A percentile compares a stretch with the other conserved stretches of the same genome.
phyloP scores from a whole-genome alignment of 2,888 invertebrate species.

The Lampropteryx suffumata region DNA sequence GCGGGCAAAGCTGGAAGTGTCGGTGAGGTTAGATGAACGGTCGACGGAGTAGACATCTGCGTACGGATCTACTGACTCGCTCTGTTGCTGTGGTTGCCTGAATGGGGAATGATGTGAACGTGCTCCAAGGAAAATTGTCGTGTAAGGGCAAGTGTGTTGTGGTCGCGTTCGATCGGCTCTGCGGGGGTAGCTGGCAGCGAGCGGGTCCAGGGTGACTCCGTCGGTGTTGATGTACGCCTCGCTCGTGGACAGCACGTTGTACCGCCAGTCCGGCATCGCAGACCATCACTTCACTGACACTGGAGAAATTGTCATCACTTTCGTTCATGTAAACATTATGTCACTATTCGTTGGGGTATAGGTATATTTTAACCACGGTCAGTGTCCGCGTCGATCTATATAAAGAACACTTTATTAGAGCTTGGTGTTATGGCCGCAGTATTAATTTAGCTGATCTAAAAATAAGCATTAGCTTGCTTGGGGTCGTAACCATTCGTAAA shows the following conservation, averaged over 20 bases:
- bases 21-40: slow-evolving; percentile 74
- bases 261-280: slow-evolving; percentile 81
- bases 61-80: slow-evolving; percentile 69
- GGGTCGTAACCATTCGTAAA: slow-evolving; percentile 15
- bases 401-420: slow-evolving; percentile 42
- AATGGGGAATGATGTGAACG: slow-evolving; percentile 60
- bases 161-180: slow-evolving; percentile 78
- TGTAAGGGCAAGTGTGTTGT: slow-evolving; percentile 74
- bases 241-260: slow-evolving; percentile 80
- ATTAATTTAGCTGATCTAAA: slow-evolving; percentile 27
- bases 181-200: slow-evolving; percentile 78
- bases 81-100: slow-evolving; percentile 61
- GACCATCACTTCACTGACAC: slow-evolving; percentile 64
- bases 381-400: slow-evolving; percentile 63
- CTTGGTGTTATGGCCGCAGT: slow-evolving; percentile 32
- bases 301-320: slow-evolving; percentile 45
- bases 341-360: slow-evolving; percentile 39
- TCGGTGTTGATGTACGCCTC: slow-evolving; percentile 74
- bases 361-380: slow-evolving; percentile 51
- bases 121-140: slow-evolving; percentile 70
- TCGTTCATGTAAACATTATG: slow-evolving; percentile 37
- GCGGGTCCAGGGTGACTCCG: slow-evolving; percentile 60
- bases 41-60: slow-evolving; percentile 75
- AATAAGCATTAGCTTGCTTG: slow-evolving; percentile 19
- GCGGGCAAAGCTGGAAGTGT: slow-evolving; percentile 76